Conservation (phyloP, 2,797 vertebrate species). For the Novumbra hubbsi region DNA sequence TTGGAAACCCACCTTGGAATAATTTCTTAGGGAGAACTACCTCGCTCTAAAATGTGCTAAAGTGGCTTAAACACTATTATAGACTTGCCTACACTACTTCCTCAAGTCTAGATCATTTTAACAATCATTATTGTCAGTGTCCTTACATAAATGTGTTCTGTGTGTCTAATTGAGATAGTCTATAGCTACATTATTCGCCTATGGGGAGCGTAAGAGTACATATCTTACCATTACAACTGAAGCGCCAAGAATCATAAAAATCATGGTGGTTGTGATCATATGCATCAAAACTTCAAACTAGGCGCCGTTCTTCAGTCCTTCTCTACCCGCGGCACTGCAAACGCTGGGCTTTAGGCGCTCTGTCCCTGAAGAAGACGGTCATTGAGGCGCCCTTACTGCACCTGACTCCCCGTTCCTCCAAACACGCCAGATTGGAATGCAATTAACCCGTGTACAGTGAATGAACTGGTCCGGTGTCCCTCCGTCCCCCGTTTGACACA, state of each 20-base stretch:
- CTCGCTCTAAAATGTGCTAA: slow-evolving; percentile 44
- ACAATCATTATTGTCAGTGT: neutral
- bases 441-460: slow-evolving; percentile 57
- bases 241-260: slow-evolving; percentile 99
- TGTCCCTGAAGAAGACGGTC: slow-evolving; percentile 74
- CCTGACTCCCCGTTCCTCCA: slow-evolving; percentile 71
- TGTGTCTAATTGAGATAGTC: neutral
- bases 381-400: slow-evolving; percentile 77
- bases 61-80: slow-evolving; percentile 46
- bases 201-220: slow-evolving; percentile 25
- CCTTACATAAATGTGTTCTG: neutral
- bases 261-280: slow-evolving; percentile 99
- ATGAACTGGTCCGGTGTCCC: slow-evolving; percentile 62
- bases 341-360: slow-evolving; percentile 73
- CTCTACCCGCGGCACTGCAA: slow-evolving; percentile 73
- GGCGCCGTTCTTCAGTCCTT: slow-evolving; percentile 75
- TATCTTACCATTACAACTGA: slow-evolving; percentile 97
- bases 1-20: slow-evolving; percentile 47
- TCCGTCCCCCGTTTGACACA: slow-evolving; percentile 59
- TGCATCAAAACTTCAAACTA: slow-evolving; percentile 88
- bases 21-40: slow-evolving; percentile 42
- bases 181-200: neutral
- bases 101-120: slow-evolving; percentile 44
- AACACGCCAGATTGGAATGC: slow-evolving; percentile 62
- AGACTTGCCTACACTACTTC: slow-evolving; percentile 44